Evolutionary conservation across 1,140 invertebrate genomes (phyloP).

Genomic region (Babylonia areolata): DNA sequence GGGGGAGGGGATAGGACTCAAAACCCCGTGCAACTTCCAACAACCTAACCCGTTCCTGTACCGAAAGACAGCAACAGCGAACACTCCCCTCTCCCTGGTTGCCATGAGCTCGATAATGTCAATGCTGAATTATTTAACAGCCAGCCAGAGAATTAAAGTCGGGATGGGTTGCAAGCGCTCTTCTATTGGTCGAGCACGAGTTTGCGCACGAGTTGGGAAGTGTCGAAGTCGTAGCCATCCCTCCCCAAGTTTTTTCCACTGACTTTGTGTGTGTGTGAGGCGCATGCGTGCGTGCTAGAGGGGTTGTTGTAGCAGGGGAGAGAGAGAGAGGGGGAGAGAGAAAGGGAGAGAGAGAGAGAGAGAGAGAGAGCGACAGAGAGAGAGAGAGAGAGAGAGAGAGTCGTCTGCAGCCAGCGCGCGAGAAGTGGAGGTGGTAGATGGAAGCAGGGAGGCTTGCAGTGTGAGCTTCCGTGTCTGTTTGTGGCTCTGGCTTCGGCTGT

Average conservation of each 20-base stretch:
- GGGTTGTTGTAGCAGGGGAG: no score
- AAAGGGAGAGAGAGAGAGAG: no score
- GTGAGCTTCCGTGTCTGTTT: not conserved
- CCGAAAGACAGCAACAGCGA: not conserved
- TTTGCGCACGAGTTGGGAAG: not conserved
- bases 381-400: no score
- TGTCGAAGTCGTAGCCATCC: not conserved
- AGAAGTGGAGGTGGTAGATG: not conserved
- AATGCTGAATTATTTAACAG: constrained; percentile 26
- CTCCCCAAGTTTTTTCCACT: not conserved
- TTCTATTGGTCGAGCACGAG: constrained; percentile 1
- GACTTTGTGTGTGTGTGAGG: not conserved
- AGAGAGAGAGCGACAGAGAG: no score
- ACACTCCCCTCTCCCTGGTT: not conserved
- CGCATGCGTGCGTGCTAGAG: constrained; percentile 4
- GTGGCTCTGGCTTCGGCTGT: not conserved
- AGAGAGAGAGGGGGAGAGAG: no score
- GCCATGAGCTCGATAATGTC: not conserved
- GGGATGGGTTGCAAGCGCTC: constrained; percentile 5
- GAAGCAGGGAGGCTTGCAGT: not conserved
- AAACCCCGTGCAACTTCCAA: no score
- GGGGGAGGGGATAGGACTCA: no score
- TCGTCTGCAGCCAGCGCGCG: constrained; percentile 20
- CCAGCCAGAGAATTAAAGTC: constrained; percentile 9
- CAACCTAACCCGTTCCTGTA: no score